phyloP scores from a whole-genome alignment of 2,113 vertebrate species.

The Nipponia nippon region DNA sequence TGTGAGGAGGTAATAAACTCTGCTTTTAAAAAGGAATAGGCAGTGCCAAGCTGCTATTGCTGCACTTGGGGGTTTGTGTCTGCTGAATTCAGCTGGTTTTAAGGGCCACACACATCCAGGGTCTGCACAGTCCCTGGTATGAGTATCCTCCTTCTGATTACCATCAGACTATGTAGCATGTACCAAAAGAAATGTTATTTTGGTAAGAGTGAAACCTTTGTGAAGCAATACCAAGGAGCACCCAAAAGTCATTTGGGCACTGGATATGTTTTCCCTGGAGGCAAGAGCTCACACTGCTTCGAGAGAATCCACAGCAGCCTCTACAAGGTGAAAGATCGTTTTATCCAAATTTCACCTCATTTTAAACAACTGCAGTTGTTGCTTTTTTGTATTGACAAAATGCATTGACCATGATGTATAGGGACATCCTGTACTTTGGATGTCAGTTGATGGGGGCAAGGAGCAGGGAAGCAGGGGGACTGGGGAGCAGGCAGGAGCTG shows the following conservation, averaged over 20 bases:
- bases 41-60: not conserved
- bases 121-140: not conserved
- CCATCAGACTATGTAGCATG: not conserved
- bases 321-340: not conserved
- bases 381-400: not conserved
- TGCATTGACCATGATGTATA: not conserved
- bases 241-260: not conserved
- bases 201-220: not conserved
- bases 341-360: not conserved
- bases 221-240: not conserved
- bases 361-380: not conserved
- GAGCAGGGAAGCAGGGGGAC: not conserved
- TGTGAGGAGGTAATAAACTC: conserved; percentile 11
- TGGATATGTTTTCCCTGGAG: not conserved
- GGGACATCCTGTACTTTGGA: not conserved
- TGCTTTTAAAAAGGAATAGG: not conserved
- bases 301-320: not conserved
- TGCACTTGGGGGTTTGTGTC: not conserved
- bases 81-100: not conserved
- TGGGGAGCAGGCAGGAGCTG: not conserved
- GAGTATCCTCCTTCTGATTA: not conserved
- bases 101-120: not conserved
- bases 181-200: not conserved
- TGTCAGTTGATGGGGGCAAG: not conserved
- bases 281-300: not conserved